These are phyloP conservation scores for Tiliacea citrago DNA, from an alignment of 2,888 invertebrate genomes.

Conservation along the genomic window DNA sequence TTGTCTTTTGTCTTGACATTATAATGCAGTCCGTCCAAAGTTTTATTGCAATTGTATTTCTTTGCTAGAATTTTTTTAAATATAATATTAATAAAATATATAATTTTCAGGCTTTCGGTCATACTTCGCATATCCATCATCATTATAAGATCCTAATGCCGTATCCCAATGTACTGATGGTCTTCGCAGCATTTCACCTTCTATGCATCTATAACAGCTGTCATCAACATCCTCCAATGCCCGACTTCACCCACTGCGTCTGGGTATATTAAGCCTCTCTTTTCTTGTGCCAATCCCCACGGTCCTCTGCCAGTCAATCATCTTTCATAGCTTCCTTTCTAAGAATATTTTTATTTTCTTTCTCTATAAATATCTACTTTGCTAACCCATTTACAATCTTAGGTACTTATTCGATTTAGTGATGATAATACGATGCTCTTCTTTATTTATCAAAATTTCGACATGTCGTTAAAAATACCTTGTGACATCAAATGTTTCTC, in stretches of 20 bases:
- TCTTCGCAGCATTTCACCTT: background rate
- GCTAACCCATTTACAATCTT: background rate
- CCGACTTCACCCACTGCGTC: background rate
- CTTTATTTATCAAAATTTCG: conserved; percentile 23
- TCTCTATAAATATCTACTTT: background rate
- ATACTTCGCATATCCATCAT: background rate
- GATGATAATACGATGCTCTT: background rate
- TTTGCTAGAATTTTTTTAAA: too few species aligned
- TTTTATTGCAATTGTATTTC: background rate
- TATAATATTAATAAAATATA: too few species aligned
- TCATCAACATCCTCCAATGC: background rate
- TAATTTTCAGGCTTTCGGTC: background rate
- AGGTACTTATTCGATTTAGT: background rate
- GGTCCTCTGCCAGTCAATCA: background rate
- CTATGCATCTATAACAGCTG: too few species aligned
- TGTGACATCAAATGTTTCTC: background rate
- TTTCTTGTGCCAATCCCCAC: background rate
- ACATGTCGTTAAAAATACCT: conserved; percentile 38
- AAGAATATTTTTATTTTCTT: background rate
- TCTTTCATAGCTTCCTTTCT: background rate
- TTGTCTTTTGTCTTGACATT: conserved; percentile 23
- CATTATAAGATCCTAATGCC: too few species aligned
- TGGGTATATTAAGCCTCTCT: background rate
- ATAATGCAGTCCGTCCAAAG: conserved; percentile 7
- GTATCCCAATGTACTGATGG: too few species aligned